Base-by-base conservation (phyloP, 2,797 vertebrate species). In the Bucorvus abyssinicus region DNA sequence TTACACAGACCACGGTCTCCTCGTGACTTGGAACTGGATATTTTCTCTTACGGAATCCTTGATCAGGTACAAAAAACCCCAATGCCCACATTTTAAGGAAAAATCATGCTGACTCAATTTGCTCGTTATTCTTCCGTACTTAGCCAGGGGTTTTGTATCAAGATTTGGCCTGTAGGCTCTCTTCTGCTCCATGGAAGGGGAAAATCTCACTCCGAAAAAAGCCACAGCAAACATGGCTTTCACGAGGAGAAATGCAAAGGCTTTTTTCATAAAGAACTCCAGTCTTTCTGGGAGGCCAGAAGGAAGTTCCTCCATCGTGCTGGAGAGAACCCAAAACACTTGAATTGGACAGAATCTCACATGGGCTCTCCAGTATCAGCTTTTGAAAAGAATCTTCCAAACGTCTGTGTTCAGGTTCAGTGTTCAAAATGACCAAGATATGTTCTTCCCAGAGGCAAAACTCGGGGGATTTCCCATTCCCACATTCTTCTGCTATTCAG, bases 401-500 rank as follows among this genome's bases (percentile, higher is more conserved):
- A 81, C 0, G 2, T 69, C 53, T 64, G 10, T n/a, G n/a, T 49
- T 86, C 2, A 3, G 38, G 64, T 93, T 93, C 68, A 56, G 12
- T 87, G 6, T 56, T 74, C 80, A n/a, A 96, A 92, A 84, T 95
- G 29, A 64, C 34, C 29, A 84, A 71, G 44, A 89, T 71, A 78
- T 59, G 76, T 93, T 88, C 69, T 85, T 65, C 65, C 85, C 75
- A 45, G 45, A 84, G 77, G 91, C 70, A 81, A 94, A 89, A 84
- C 14, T 49, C 79, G 56, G 76, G 86, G 40, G 36, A 84, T 84
- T 95, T 93, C 42, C 80, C 69, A 44, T 93, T 84, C 74, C 55
- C 59, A 68, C 85, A 91, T 93, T 96, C 59, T 86, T 90, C 40
- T 84, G 63, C 53, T 91, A 24, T 68, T 94, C 34, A 94, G 45